Conservation (phyloP, 37 sponge, comb jelly and placozoan genomes). For the Halisarca cf. caerulea region DNA sequence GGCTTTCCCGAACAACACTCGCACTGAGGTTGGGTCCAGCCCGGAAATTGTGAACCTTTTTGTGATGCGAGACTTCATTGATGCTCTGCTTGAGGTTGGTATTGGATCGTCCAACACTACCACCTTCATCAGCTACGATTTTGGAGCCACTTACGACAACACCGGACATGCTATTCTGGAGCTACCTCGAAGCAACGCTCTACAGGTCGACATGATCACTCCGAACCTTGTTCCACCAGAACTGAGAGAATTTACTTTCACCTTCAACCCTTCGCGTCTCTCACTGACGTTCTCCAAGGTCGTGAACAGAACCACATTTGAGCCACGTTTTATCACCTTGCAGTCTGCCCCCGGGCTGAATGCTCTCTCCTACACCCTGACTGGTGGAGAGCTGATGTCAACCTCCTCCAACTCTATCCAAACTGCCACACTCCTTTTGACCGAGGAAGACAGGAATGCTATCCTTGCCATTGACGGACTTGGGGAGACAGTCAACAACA, state of each 20-base stretch:
- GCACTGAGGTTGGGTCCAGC: not conserved
- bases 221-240: conserved; percentile 55
- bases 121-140: conserved; percentile 64
- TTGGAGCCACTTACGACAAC: conserved; percentile 59
- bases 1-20: conserved; percentile 24
- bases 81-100: conserved; percentile 27
- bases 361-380: conserved; percentile 61
- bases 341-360: conserved; percentile 46
- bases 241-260: conserved; percentile 59
- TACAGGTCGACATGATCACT: conserved; percentile 33
- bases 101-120: conserved; percentile 44
- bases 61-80: conserved; percentile 22
- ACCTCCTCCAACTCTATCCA: conserved; percentile 2
- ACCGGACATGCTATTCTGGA: conserved; percentile 41
- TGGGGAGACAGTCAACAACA: conserved; percentile 58
- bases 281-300: conserved; percentile 75
- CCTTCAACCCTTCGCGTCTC: conserved; percentile 66
- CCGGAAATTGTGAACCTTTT: conserved; percentile 30
- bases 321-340: conserved; percentile 67
- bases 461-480: conserved; percentile 53
- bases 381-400: conserved; percentile 52
- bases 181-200: conserved; percentile 29
- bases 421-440: conserved; percentile 46
- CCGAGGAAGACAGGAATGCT: conserved; percentile 49
- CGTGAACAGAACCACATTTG: conserved; percentile 65